These are phyloP conservation scores for Drosophila hamatofila DNA, from an alignment of 2,888 invertebrate species.

Conservation along the genomic window DNA sequence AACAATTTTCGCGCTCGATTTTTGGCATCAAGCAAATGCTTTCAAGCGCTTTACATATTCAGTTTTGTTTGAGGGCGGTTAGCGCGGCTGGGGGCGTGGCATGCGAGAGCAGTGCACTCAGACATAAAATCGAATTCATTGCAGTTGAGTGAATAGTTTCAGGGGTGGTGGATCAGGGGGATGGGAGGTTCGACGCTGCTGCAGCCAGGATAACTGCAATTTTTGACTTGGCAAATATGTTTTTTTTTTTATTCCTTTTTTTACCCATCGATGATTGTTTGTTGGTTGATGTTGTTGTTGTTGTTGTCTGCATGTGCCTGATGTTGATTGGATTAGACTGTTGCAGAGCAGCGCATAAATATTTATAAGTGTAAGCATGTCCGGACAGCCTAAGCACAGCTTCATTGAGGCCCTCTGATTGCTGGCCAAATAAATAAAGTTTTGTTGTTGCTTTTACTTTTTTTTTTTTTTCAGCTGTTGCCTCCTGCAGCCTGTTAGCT, in stretches of 20 bases:
- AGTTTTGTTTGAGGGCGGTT: not conserved
- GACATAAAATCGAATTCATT: constrained; percentile 66
- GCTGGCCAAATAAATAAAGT: constrained; percentile 54
- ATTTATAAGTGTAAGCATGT: constrained; percentile 52
- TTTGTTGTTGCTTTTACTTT: constrained; percentile 3
- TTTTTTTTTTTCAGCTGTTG: not conserved
- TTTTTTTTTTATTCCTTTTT: constrained; percentile 9
- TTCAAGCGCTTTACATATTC: constrained; percentile 57
- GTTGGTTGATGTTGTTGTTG: not conserved
- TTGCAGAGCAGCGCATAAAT: constrained; percentile 49
- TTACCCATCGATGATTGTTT: constrained; percentile 7
- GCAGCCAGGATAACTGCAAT: constrained; percentile 48
- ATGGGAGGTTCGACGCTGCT: constrained; percentile 17
- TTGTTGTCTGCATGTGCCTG: constrained; percentile 35
- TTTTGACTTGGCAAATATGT: constrained; percentile 72
- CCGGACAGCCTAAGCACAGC: constrained; percentile 4
- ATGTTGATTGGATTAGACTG: constrained; percentile 71
- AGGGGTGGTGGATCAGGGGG: constrained; percentile 20
- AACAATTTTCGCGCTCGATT: constrained; percentile 63
- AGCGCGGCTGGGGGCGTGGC: not conserved
- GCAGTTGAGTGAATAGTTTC: constrained; percentile 36
- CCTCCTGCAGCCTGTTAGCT: constrained; percentile 28
- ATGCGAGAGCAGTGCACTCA: constrained; percentile 7
- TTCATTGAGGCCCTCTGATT: constrained; percentile 33
- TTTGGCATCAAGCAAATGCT: constrained; percentile 37